Conservation (phyloP, 2,113 vertebrate species). For the Peromyscus leucopus region DNA sequence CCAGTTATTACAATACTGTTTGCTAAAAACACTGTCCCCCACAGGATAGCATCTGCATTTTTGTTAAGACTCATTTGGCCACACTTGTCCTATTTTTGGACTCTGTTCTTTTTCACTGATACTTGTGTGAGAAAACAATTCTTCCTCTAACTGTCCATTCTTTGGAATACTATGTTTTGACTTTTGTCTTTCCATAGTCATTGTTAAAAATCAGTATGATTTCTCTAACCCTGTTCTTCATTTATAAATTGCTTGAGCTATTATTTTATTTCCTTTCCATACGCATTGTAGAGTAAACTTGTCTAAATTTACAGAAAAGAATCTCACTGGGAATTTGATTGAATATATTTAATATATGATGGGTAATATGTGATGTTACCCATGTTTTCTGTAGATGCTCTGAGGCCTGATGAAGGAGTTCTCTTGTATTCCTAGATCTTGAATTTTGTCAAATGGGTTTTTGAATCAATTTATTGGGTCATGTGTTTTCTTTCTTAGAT, state of each 20-base stretch:
- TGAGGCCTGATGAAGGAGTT: not conserved
- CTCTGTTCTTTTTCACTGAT: not conserved
- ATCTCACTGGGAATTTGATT: not conserved
- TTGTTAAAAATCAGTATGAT: not conserved
- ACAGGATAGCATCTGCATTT: conserved; percentile 24
- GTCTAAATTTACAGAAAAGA: not conserved
- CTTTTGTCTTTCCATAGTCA: not conserved
- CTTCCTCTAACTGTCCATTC: not conserved
- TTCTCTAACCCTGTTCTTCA: not conserved
- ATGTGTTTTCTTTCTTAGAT: not conserved
- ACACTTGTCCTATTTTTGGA: not conserved
- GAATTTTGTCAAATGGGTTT: not conserved
- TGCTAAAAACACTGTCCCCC: not conserved
- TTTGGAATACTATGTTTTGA: conserved; percentile 10
- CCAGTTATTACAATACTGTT: not conserved
- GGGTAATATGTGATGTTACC: not conserved
- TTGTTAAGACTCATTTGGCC: not conserved
- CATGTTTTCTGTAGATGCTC: not conserved
- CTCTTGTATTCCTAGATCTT: not conserved
- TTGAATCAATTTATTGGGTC: not conserved
- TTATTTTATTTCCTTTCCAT: not conserved
- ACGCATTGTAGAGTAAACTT: not conserved
- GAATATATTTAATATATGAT: not conserved
- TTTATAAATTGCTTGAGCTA: not conserved
- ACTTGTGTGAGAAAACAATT: not conserved